Evolutionary conservation across 2,797 vertebrate genomes (phyloP), one percentile per base, ranked within the genome.

Genomic region (Typhlichthys eigenmanni): DNA sequence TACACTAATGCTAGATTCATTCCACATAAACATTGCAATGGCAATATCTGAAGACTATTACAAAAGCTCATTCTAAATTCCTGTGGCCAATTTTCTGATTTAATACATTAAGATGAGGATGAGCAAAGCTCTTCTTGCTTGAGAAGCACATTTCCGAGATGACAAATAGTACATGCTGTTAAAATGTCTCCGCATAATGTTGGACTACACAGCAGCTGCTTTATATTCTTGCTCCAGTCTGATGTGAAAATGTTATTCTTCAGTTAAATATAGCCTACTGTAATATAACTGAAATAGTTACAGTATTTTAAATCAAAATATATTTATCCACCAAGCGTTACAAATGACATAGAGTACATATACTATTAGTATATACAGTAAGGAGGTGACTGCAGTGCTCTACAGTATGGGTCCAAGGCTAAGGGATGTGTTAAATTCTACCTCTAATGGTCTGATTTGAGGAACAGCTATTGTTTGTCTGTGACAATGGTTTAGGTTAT

Each of bases 51-150:
- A 58, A 48, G 79, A 67, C 72, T 55, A 56, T 71, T 75, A 74
- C 66, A 38, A 79, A 65, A 73, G 65, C 74, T 78, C 74, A 60
- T 48, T 55, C 49, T 64, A 55, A 61, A 87, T 82, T 79, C 80
- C 80, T 76, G 76, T 75, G 83, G 74, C 68, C 81, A 84, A 84
- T 87, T 80, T 81, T 54, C 34, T 81, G 72, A 70, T 66, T 75
- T 78, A 55, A 64, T 64, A 78, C 34, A 38, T 38, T 38, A 8
- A 38, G 34, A 38, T 38, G 34, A 38, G 34, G 34, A 38, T 38
- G 34, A 38, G 4, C 7, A 38, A 38, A 38, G 34, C 5, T 8
- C 8, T 3, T 38, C 34, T 38, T 38, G 8, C 34, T 38, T 38
- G 69, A 75, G 74, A 72, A 75, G 81, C 56, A 56, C 71, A 69